Evolutionary conservation across 2,113 vertebrate species (phyloP), one percentile per base, ranked within the genome.

Genomic region (Mormyrus iriodes): DNA sequence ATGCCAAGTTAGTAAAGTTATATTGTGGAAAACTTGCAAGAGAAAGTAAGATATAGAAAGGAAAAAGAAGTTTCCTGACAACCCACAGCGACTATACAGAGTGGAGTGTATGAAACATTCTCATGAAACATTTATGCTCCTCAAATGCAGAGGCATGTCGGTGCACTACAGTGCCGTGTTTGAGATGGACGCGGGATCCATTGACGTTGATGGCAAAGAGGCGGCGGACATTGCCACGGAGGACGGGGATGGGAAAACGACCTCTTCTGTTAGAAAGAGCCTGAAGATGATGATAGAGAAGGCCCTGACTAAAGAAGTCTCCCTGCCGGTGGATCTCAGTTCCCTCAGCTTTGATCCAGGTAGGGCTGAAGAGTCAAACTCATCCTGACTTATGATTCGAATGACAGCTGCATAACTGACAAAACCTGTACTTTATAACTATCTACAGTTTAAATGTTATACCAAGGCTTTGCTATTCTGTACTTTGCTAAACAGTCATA

Each of bases 151-250:
- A 92, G 96, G 96, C 91, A 95, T 94, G 35, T 90, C 96, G 0
- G 96, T 97, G 55, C 93, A 92, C 39, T 97, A 97, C 27, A 93
- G 93, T 12, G 95, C 96, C 2, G 89, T 96, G 91, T 98, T 98
- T 91, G 97, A 96, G 93, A 95, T 90, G 21, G 95, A 93, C 0
- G 69, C 88, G 24, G 90, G 95, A 88, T n/a, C 85, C 89, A 94
- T 85, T 87, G 91, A 93, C 88, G 88, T 93, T 19, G 94, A 95
- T 73, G 92, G 92, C 52, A 90, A 94, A 27, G 94, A 96, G 79
- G 93, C 94, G 19, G 94, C 94, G 31, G 95, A 94, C 39, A 95
- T 96, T 52, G 94, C 94, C 90, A 93, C 95, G 85, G 96, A 95
- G 93, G 94, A 86, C 0, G 92, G 92, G 44, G 93, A 94, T 35